Evolutionary conservation across 2,888 invertebrate species (phyloP), one percentile per base, ranked within the genome.

Genomic region (Conops quadrifasciatus): DNA sequence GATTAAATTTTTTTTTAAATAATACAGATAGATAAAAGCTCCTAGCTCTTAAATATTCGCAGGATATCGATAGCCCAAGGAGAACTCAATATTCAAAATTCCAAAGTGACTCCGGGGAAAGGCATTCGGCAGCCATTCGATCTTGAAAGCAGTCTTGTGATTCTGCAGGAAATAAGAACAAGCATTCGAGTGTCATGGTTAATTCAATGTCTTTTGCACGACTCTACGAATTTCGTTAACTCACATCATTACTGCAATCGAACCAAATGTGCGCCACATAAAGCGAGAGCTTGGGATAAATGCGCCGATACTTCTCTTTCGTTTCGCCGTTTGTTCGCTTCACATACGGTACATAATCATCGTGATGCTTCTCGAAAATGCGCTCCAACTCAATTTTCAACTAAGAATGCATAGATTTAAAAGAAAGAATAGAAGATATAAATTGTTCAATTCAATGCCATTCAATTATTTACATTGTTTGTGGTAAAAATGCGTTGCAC

Each of bases 61-160:
- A 3, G 78, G 78, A 30, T 74, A 36, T 11, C 70, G 89, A 80
- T 90, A 91, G 58, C 92, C 92, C 81, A 91, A 90, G 80, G 91
- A 90, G 81, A 93, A 93, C 76, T 89, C 89, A 69, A 94, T 88
- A 74, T 90, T 88, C 71, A 94, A 85, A 80, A 93, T 91, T 9
- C 94, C 94, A 74, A 93, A 90, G 77, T 90, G 89, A 47, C 91
- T 90, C 74, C 88, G 86, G 7, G 91, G 91, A 67, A 92, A 87
- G 69, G 92, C 89, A 80, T 92, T 90, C 0, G 93, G 92, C 72
- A 91, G 90, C 94, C 94, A 94, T 81, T 93, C 92, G 58, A 94
- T 89, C 36, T 90, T 86, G 80, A 94, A 90, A 21, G 90, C 91
- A 70, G 88, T 90, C 74, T 89, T 89, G 64, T 91, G 89, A 70